Evolutionary conservation across 2,113 vertebrate genomes (phyloP).

Genomic region (Poeciliopsis occidentalis): DNA sequence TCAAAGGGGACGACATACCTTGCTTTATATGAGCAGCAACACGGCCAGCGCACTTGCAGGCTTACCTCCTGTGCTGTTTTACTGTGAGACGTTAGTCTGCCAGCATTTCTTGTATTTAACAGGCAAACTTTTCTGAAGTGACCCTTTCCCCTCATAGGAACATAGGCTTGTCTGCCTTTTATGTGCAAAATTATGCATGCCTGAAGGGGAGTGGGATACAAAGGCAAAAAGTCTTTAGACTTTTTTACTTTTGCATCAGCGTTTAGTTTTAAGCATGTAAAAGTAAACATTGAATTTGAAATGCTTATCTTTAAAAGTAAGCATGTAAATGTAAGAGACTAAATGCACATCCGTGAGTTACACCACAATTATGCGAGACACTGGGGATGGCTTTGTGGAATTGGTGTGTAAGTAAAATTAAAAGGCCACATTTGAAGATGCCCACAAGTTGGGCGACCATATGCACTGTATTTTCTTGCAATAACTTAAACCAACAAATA

Average conservation of each 20-base stretch:
- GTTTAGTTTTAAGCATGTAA: neutral
- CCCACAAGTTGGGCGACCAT: no score
- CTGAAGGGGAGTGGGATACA: neutral
- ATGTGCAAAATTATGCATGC: slow-evolving; percentile 27
- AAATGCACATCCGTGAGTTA: neutral
- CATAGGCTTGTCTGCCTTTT: slow-evolving; percentile 64
- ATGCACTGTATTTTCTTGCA: neutral
- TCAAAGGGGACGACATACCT: slow-evolving; percentile 26
- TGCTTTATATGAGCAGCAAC: slow-evolving; percentile 25
- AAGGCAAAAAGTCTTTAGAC: neutral
- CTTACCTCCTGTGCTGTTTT: slow-evolving; percentile 47
- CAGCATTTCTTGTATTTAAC: slow-evolving; percentile 47
- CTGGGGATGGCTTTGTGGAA: neutral
- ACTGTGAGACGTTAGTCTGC: slow-evolving; percentile 13
- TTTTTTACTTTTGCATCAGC: neutral
- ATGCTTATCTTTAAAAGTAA: neutral
- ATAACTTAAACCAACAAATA: neutral
- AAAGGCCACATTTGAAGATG: no score
- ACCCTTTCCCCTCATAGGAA: slow-evolving; percentile 31
- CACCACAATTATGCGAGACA: neutral
- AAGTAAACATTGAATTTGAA: neutral
- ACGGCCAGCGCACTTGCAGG: neutral
- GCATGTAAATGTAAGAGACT: neutral
- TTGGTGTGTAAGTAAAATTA: no score
- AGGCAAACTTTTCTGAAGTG: slow-evolving; percentile 32